These are phyloP conservation scores for Pseudochirops cupreus DNA, from an alignment of 2,797 vertebrate species.

Conservation along the genomic window DNA sequence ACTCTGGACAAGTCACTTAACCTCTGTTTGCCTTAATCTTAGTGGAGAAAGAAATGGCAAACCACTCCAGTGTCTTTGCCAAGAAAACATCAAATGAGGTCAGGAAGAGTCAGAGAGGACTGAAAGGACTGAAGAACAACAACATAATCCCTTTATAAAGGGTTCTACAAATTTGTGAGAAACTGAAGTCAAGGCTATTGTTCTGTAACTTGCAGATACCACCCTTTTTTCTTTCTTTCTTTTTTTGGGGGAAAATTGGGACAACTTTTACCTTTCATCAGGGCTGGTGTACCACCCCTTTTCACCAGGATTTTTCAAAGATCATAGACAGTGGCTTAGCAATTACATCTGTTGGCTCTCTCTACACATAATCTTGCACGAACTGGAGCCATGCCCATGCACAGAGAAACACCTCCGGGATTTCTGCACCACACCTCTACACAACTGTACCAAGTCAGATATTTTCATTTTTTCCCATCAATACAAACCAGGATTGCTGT, in stretches of 20 bases:
- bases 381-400: background rate
- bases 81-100: background rate
- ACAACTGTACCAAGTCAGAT: background rate
- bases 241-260: background rate
- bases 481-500: background rate
- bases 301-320: background rate
- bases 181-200: background rate
- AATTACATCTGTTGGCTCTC: conserved; percentile 5
- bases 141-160: background rate
- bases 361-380: background rate
- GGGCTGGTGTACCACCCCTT: background rate
- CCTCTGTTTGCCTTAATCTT: background rate
- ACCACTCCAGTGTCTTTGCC: background rate
- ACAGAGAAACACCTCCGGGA: conserved; percentile 11
- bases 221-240: background rate
- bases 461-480: background rate
- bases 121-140: background rate
- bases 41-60: background rate
- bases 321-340: conserved; percentile 8
- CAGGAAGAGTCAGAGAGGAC: background rate
- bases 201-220: background rate
- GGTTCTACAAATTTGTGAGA: background rate
- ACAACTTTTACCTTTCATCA: background rate
- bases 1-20: background rate
- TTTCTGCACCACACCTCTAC: background rate